Evolutionary conservation across 2,797 vertebrate genomes (phyloP), one percentile per base, ranked within the genome.

Genomic region (Antrozous pallidus): DNA sequence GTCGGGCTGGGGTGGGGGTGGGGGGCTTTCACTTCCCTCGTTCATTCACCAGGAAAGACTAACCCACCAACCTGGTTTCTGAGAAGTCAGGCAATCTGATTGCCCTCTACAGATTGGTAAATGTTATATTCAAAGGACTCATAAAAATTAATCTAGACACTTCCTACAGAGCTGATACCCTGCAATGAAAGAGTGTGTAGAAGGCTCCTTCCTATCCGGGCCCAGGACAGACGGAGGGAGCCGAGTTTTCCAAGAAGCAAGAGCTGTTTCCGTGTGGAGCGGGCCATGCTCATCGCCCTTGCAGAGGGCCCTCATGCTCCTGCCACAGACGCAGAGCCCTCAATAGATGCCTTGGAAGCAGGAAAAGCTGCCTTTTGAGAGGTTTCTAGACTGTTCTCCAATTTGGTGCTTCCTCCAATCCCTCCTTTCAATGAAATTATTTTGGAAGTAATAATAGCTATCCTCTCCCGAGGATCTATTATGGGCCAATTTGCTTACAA

Each of bases 61-160:
- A 40, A 65, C 86, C 82, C 74, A 33, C 0, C 18, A 74, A 42
- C 91, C 47, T 86, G 87, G 56, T 92, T 94, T 90, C 91, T 86
- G 73, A 85, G 95, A 83, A 91, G 65, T 86, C 67, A 75, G 49
- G 78, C 84, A 93, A 87, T n/a, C 94, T 31, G 74, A 84, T 5
- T 94, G 89, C 61, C 74, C 51, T 92, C 95, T 90, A 92, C 36
- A 47, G 4, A 49, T 49, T 71, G 47, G 88, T 94, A 96, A 96
- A 81, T 94, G 75, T 94, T 94, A 93, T 22, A 90, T 63, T 81
- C 71, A 38, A 61, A 77, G 74, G 74, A 22, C 63, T 96, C 61
- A 91, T 94, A 96, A 93, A 95, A 90, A 82, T 83, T 80, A 93
- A 85, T 31, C 79, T 36, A 70, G 88, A 73, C 6, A 38, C 54